phyloP scores from a whole-genome alignment of 2,113 vertebrate species.

The Cyprinodon tularosa region DNA sequence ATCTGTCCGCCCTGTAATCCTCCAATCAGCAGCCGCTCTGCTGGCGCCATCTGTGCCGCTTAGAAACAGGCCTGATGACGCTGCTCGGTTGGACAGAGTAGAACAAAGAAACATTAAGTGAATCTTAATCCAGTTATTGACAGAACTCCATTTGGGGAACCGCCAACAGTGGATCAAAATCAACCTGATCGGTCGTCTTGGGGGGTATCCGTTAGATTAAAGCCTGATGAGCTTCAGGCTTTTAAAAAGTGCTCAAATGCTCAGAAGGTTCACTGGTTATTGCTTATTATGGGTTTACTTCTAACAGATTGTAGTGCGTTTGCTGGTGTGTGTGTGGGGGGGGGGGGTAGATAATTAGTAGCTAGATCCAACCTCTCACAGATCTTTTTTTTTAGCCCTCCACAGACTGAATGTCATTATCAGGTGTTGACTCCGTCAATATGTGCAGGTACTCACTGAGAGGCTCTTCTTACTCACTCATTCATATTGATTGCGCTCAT shows the following conservation, averaged over 20 bases:
- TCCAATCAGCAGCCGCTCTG: slow-evolving; percentile 43
- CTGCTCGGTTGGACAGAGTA: not conserved
- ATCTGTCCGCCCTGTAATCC: slow-evolving; percentile 64
- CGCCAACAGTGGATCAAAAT: not conserved
- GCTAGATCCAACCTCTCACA: not conserved
- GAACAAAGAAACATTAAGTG: slow-evolving; percentile 1
- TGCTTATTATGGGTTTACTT: slow-evolving; percentile 1
- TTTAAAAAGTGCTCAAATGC: not conserved
- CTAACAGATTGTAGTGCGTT: not conserved
- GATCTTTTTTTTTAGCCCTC: not conserved
- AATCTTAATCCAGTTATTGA: not conserved
- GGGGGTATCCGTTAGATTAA: not conserved
- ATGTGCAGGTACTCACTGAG: slow-evolving; percentile 28
- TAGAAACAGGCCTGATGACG: slow-evolving; percentile 1
- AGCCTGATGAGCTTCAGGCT: not conserved
- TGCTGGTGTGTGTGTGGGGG: too few relatives aligned
- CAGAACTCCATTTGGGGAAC: too few relatives aligned
- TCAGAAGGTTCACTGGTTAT: not conserved
- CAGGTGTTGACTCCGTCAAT: slow-evolving; percentile 4
- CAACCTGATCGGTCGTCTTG: not conserved
- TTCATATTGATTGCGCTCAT: slow-evolving; percentile 59
- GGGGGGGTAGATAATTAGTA: not conserved
- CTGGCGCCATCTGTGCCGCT: slow-evolving; percentile 50
- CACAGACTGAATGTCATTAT: slow-evolving; percentile 4
- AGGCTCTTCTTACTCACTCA: slow-evolving; percentile 38